These are phyloP conservation scores for Onychostruthus taczanowskii DNA, from an alignment of 2,113 vertebrate genomes.

Conservation along the genomic window DNA sequence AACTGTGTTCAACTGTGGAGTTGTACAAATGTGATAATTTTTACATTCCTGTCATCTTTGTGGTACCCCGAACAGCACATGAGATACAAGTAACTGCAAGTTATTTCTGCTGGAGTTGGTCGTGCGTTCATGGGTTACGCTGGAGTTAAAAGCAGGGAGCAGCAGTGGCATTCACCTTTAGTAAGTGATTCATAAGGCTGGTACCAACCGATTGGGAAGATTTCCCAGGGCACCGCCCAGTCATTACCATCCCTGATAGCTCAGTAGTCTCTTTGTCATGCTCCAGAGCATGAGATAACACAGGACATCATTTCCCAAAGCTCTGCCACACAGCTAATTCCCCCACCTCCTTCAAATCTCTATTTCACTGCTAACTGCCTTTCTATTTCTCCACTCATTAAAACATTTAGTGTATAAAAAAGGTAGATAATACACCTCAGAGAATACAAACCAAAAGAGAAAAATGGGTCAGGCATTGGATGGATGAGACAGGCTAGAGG, in stretches of 20 bases:
- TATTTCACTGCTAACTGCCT: background rate
- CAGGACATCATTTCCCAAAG: background rate
- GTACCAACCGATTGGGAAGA: background rate
- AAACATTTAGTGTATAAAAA: background rate
- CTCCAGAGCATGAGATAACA: background rate
- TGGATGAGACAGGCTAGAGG: background rate
- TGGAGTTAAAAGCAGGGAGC: slow-evolving; percentile 3
- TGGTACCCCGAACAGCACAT: background rate
- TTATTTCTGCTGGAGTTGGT: background rate
- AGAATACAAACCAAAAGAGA: background rate
- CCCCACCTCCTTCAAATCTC: background rate
- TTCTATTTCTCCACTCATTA: background rate
- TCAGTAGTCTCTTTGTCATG: background rate
- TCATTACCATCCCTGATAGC: background rate
- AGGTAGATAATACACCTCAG: background rate
- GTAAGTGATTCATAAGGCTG: slow-evolving; percentile 5
- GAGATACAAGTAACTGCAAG: background rate
- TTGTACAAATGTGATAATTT: background rate
- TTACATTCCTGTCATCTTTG: slow-evolving; percentile 33
- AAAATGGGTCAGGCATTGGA: background rate
- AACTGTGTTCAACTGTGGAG: background rate
- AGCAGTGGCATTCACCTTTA: background rate
- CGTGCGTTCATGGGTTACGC: rapidly evolving
- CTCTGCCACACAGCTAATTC: background rate
- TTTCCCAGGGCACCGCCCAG: background rate